A percentile compares a stretch with the other conserved stretches of the same genome.
Conservation (phyloP, 2,888 invertebrate genomes). For the Drosophila suboccidentalis region DNA sequence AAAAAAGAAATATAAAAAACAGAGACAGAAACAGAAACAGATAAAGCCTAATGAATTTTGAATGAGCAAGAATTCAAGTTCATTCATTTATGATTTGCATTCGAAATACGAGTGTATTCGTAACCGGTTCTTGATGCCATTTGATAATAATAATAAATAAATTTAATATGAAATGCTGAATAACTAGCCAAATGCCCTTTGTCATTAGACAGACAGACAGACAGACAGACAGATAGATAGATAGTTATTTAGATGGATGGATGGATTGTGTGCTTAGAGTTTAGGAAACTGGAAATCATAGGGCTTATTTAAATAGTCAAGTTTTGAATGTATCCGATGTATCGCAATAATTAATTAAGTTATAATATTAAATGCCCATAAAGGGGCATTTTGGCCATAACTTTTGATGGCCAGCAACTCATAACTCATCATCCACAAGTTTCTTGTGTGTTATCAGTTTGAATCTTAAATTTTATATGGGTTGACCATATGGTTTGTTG, state of each 20-base stretch:
- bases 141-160: conserved; percentile 32
- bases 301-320: conserved; percentile 61
- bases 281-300: conserved; percentile 12
- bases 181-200: conserved; percentile 36
- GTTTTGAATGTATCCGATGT: conserved; percentile 51
- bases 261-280: conserved; percentile 6
- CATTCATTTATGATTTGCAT: conserved; percentile 61
- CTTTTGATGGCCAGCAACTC: conserved; percentile 61
- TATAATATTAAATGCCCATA: conserved; percentile 79
- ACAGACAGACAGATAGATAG: neutral
- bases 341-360: conserved; percentile 78
- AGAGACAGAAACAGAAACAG: conserved; percentile 30
- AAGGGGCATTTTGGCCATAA: conserved; percentile 77
- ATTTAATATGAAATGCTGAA: conserved; percentile 36
- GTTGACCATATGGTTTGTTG: conserved; percentile 18
- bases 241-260: conserved; percentile 13
- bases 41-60: conserved; percentile 79
- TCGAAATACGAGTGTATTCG: conserved; percentile 6
- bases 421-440: conserved; percentile 59
- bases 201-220: conserved; percentile 9
- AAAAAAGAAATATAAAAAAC: conserved; percentile 19
- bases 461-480: conserved; percentile 48
- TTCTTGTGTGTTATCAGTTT: conserved; percentile 49
- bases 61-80: conserved; percentile 76
- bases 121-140: conserved; percentile 52